Evolutionary conservation across 2,888 invertebrate genomes (phyloP).

Genomic region (Troides oblongomaculatus): DNA sequence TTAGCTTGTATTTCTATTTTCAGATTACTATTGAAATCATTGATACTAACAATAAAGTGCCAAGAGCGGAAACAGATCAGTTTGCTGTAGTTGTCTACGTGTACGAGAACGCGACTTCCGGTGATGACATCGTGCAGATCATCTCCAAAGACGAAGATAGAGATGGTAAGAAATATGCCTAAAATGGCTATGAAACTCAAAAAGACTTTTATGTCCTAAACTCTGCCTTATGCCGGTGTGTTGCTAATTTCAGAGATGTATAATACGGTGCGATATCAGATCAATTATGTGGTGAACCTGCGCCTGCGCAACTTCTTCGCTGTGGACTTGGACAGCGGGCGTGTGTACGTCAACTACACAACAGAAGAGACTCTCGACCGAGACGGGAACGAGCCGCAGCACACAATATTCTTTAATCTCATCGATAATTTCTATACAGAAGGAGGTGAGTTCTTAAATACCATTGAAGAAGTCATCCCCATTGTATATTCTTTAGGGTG

Average conservation of each 20-base stretch:
- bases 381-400: constrained; percentile 68
- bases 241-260: constrained; percentile 58
- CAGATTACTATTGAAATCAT: constrained; percentile 66
- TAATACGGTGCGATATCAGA: constrained; percentile 75
- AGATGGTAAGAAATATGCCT: constrained; percentile 65
- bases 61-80: constrained; percentile 55
- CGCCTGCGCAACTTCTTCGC: constrained; percentile 73
- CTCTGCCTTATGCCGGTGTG: too few relatives aligned
- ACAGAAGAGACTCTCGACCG: constrained; percentile 69
- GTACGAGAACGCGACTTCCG: constrained; percentile 71
- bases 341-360: constrained; percentile 66
- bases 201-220: too few relatives aligned
- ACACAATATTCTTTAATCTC: constrained; percentile 71
- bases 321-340: constrained; percentile 70
- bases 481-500: too few relatives aligned
- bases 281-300: constrained; percentile 68
- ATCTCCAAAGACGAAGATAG: constrained; percentile 77
- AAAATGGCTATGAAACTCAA: background rate
- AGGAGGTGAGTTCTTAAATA: constrained; percentile 52
- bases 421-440: constrained; percentile 75
- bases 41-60: constrained; percentile 82
- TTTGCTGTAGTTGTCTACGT: constrained; percentile 60
- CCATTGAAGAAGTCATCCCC: too few relatives aligned
- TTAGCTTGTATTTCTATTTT: background rate
- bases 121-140: constrained; percentile 61